Evolutionary conservation across 2,113 vertebrate genomes (phyloP), one percentile per base, ranked within the genome.

Genomic region (Eulacestoma nigropectus): DNA sequence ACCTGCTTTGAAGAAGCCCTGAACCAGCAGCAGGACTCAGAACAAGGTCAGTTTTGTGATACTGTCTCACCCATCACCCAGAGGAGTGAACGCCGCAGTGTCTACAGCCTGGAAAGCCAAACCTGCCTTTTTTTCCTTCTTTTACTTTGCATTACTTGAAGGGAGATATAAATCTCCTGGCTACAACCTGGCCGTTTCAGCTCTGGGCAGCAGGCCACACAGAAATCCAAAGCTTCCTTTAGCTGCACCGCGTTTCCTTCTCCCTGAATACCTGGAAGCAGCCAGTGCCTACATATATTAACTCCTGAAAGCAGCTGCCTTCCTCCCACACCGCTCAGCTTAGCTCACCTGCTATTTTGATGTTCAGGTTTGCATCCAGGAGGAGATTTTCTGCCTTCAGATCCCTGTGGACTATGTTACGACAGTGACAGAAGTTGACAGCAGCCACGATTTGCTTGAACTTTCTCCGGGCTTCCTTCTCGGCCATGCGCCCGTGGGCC

Each of bases 381-480:
- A 99, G 98, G 56, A 99, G 98, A 68, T 99, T 99, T 97, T 99
- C 99, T 14, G 99, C 99, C 97, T 99, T 99, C 96, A 99, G 97
- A 96, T 99, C 99, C 94, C 99, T 97, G 98, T 99, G 99, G 79
- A 99, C 99, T 12, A 99, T 99, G 86, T 99, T 99, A 41, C 99
- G 98, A 63, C 99, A 99, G 98, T 99, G 99, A 77, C 99, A 99
- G 84, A 99, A 99, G 97, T 99, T 99, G 53, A 99, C 99, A 0
- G 99, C 99, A 12, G 99, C 99, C 56, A 99, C 98, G 0, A 99
- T 99, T 96, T 99, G 99, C 95, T 99, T 99, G 97, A 99, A 99
- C 97, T 99, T 99, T 79, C 98, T 98, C 56, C 99, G 98, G 42
- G 99, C 99, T 67, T 99, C 99, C 95, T 99, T 99, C 96, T 99